A percentile compares a stretch with the other conserved stretches of the same genome.
Conservation (phyloP, 2,888 invertebrate species). For the Sinhomidia bicolor region DNA sequence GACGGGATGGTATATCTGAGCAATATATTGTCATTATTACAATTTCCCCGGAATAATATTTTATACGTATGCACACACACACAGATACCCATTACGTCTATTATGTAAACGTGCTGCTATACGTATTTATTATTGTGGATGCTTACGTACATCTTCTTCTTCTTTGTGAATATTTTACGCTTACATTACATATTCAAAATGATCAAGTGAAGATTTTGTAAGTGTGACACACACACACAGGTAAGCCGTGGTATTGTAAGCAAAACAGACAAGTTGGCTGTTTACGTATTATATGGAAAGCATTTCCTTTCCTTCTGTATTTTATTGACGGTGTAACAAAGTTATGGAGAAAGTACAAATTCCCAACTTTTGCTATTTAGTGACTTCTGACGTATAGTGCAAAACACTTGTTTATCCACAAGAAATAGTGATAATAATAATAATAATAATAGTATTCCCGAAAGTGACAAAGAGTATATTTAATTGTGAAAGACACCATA, state of each 20-base stretch:
- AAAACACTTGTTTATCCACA: not conserved
- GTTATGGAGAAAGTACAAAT: not conserved
- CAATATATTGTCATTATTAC: constrained; percentile 51
- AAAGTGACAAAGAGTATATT: constrained; percentile 6
- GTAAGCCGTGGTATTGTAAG: not conserved
- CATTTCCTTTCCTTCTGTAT: not conserved
- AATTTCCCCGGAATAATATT: not conserved
- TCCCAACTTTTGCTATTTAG: not conserved
- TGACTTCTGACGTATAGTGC: too few relatives aligned
- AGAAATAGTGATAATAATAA: not conserved
- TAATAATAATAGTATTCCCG: not conserved
- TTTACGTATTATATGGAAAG: not conserved
- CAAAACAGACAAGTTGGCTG: not conserved
- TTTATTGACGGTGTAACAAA: not conserved
- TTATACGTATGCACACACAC: constrained; percentile 24
- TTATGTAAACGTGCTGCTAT: not conserved
- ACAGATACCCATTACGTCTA: not conserved
- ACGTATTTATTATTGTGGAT: not conserved
- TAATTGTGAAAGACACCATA: constrained; percentile 46
- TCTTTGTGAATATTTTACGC: not conserved
- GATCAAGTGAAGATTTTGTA: not conserved
- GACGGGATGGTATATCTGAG: not conserved
- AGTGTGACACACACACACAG: not conserved
- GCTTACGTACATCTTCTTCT: not conserved
- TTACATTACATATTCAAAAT: not conserved